Conservation (phyloP, 2,888 invertebrate genomes). For the Troides aeacus region DNA sequence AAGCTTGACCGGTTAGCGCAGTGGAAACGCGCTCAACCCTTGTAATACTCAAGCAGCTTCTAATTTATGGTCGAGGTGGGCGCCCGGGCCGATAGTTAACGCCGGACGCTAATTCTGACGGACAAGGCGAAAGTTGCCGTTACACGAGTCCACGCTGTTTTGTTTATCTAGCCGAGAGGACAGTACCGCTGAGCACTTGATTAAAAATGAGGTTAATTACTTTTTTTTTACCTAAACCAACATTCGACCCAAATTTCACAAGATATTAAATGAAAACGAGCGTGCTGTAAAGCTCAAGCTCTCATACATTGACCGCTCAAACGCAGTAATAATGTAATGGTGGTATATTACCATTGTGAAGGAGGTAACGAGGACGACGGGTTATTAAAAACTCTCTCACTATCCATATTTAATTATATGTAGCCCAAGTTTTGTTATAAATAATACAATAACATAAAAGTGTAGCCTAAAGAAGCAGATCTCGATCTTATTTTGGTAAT, state of each 20-base stretch:
- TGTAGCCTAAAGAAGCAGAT: too few species aligned
- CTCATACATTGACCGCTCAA: neutral
- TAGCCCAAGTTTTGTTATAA: too few species aligned
- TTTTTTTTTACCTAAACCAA: neutral
- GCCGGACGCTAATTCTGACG: constrained; percentile 65
- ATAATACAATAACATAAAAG: too few species aligned
- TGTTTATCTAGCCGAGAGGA: constrained; percentile 21
- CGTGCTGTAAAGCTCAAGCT: too few species aligned
- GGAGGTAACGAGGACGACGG: neutral
- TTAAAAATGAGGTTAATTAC: neutral
- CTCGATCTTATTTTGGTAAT: too few species aligned
- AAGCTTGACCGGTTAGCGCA: constrained; percentile 29
- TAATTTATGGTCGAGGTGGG: constrained; percentile 77
- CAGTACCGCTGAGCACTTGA: constrained; percentile 3
- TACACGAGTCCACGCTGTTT: constrained; percentile 16
- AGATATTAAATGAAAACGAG: too few species aligned
- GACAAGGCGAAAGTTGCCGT: constrained; percentile 41
- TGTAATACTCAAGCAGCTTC: constrained; percentile 66
- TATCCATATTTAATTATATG: too few species aligned
- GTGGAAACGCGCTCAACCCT: constrained; percentile 51
- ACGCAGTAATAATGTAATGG: neutral
- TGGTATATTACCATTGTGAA: neutral
- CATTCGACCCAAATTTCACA: too few species aligned
- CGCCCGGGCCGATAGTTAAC: constrained; percentile 68
- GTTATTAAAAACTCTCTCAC: too few species aligned